Base-by-base conservation (phyloP, 2,888 invertebrate species). In the Venusia cambrica region DNA sequence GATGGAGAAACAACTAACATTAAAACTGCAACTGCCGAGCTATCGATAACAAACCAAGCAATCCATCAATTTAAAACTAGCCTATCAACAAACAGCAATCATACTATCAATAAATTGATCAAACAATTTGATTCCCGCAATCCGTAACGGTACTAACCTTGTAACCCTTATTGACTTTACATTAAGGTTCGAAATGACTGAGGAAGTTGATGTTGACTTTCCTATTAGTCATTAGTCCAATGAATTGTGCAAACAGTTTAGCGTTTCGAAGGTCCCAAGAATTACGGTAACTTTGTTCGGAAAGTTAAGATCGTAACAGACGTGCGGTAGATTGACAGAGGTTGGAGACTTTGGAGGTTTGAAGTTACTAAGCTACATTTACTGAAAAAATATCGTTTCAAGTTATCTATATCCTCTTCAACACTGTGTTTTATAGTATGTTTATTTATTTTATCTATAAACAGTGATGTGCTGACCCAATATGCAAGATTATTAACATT, bases 201-300 rank as follows among this genome's bases (percentile, higher is more conserved):
- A n/a, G 21, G 6, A 29, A 14, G 7, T 7, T 4, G 8, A 17
- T 25, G 32, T 25, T 32, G 22, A 24, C 24, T 35, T 16, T 28
- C 41, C 40, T 39, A 38, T 38, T 31, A 27, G 37, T 39, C 39
- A 46, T 47, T 45, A 40, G 45, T 26, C 36, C 40, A 43, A 47
- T 45, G 38, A 41, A 17, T 46, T 34, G 42, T 38, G 42, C 43
- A 50, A 45, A 50, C 47, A 50, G 35, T 45, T 50, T 42, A 44
- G 32, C 44, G 41, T 46, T 42, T 41, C 46, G 44, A 40, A 45
- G 45, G 48, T 41, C 38, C 30, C 35, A 31, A 25, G 34, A 35
- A 34, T 40, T 33, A 42, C 41, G 32, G 38, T 22, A 26, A 35
- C 27, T 38, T 18, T 34, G 31, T 36, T 24, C 25, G 26, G 38